Conservation (phyloP, 2,888 invertebrate genomes). For the Callyntrura guangdongensis region DNA sequence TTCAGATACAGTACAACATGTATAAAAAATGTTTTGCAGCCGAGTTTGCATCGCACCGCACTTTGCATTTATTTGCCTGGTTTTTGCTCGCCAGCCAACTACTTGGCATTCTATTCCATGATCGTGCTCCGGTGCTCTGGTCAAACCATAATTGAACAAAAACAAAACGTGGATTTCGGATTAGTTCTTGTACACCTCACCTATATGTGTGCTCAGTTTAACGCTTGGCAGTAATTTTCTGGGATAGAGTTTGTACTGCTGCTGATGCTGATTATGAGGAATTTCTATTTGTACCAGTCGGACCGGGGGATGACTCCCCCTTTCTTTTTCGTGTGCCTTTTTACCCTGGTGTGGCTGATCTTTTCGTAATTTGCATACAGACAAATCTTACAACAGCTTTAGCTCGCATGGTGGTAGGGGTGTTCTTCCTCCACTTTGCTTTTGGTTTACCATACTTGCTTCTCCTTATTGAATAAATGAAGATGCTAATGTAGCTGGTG, state of each 20-base stretch:
- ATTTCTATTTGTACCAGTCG: background rate
- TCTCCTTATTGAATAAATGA: constrained; percentile 43
- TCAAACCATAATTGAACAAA: constrained; percentile 42
- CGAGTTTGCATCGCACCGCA: constrained; percentile 55
- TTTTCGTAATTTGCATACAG: constrained; percentile 37
- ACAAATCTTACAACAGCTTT: background rate
- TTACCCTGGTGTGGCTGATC: background rate
- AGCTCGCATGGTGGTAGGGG: background rate
- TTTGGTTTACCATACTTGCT: background rate
- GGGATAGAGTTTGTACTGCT: no score
- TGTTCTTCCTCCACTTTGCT: background rate
- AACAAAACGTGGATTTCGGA: background rate
- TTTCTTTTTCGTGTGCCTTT: constrained; percentile 29
- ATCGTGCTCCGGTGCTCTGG: background rate
- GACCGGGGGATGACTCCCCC: constrained; percentile 32
- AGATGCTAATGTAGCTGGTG: constrained; percentile 6
- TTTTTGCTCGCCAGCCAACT: constrained; percentile 3
- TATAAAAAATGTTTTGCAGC: constrained; percentile 37
- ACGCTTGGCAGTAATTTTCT: background rate
- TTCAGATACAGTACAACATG: constrained; percentile 40
- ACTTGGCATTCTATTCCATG: constrained; percentile 28
- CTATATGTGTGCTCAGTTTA: background rate
- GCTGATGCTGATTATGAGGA: background rate
- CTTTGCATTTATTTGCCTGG: background rate
- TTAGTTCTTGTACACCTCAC: background rate